Evolutionary conservation across 2,888 invertebrate species (phyloP), one percentile per base, ranked within the genome.

Genomic region (Ceraclea dissimilis): DNA sequence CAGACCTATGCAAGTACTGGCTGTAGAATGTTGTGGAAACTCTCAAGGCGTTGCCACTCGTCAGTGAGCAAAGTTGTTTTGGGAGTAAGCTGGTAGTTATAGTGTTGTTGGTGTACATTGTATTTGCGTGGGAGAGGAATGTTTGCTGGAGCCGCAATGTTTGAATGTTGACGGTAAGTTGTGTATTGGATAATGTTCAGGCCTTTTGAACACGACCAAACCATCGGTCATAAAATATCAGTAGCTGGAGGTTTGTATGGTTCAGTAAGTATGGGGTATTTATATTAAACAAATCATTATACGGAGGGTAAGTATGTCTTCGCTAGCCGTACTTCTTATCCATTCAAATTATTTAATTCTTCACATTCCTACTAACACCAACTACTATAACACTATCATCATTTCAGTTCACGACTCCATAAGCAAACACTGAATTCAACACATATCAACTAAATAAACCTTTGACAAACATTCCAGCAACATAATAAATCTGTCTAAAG

Each of bases 101-200:
- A n/a, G n/a, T n/a, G n/a, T n/a, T n/a, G n/a, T n/a, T n/a, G n/a
- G n/a, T n/a, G n/a, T n/a, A n/a, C n/a, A n/a, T n/a, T n/a, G n/a
- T n/a, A 10, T 54, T 1, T 34, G 17, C n/a, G 10, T n/a, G 43
- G 2, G 19, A 39, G 49, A 54, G 13, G 54, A 21, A 21, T 54
- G 49, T n/a, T 17, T 54, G 49, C 11, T 11, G 34, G 26, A 33
- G 49, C 48, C 49, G 49, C 16, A 48, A 20, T 33, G 33, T 54
- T 49, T 49, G 48, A 49, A 54, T 26, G 34, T 54, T 54, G 53
- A 49, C 53, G 53, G 53, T 54, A 49, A 54, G 53, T 54, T 43
- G n/a, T 10, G 26, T 16, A 47, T 17, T 43, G 2, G 43, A 43
- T 13, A 43, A 16, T 13, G 8, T 43, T 43, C 2, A 16, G n/a